Evolutionary conservation across 2,888 invertebrate genomes (phyloP), one percentile per base, ranked within the genome.

Genomic region (Pyrochroa serraticornis): DNA sequence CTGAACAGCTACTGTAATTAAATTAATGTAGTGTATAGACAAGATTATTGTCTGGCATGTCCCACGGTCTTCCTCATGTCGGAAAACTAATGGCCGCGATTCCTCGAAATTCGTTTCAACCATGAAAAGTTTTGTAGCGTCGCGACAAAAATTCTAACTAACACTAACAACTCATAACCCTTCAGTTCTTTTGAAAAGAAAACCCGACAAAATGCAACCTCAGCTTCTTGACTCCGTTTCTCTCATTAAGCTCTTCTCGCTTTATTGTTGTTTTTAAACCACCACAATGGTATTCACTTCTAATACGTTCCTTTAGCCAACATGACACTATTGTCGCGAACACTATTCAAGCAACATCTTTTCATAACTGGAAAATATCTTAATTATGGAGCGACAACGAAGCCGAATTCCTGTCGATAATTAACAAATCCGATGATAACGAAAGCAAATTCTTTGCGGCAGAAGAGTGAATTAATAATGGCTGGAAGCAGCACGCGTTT

Each of bases 21-120:
- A 71, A 68, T 71, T 70, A 69, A 71, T 70, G 69, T 66, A 64
- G 62, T 67, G 67, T 66, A 22, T 22, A 63, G 65, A 67, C 65
- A 56, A 60, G 60, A 60, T 51, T 60, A 34, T 47, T 56, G 52
- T 60, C 59, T 50, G 36, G 36, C 42, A 50, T 60, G 52, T 60
- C 60, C 60, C 60, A 60, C 60, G 60, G 60, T 60, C 60, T 56
- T 60, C 55, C 55, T 55, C 30, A 49, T 59, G 54, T 59, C 52
- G 41, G 47, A 49, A 60, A 56, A 60, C 46, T 60, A 60, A 60
- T 60, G 60, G 47, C 51, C 38, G 10, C 60, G 39, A 47, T 56
- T 60, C 60, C 35, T 34, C 43, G 55, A 60, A 60, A 60, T 50
- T 55, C 54, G 49, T 55, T 59, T 54, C 50, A 46, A 54, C 54